Percentiles rank a stretch among this genome's conserved stretches.
These are phyloP conservation scores for Cyprinus carpio DNA, from an alignment of 2,113 vertebrate species.

Conservation along the genomic window DNA sequence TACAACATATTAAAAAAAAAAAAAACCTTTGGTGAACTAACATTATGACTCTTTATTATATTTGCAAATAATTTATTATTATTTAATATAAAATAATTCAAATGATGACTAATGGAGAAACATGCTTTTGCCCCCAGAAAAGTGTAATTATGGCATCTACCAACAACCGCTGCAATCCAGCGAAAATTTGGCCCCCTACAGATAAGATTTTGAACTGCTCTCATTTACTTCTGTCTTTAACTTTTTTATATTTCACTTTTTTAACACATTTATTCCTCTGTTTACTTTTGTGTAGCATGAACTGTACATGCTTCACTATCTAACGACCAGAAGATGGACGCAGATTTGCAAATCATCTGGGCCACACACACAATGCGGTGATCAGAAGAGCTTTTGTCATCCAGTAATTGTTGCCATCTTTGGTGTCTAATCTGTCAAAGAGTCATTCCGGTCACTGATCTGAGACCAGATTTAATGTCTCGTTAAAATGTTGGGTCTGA, in stretches of 20 bases:
- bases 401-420: slow-evolving; percentile 35
- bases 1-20: background rate
- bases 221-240: too few relatives aligned
- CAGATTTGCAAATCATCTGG: slow-evolving; percentile 14
- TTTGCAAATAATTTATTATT: too few relatives aligned
- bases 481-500: background rate
- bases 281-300: background rate
- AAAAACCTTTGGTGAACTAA: too few relatives aligned
- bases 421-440: background rate
- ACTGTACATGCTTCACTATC: background rate
- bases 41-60: too few relatives aligned
- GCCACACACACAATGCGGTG: background rate
- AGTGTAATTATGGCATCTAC: too few relatives aligned
- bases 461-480: background rate
- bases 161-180: background rate
- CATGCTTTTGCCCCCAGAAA: too few relatives aligned
- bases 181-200: background rate
- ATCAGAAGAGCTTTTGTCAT: slow-evolving; percentile 31
- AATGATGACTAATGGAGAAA: too few relatives aligned
- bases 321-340: slow-evolving; percentile 8
- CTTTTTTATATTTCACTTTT: background rate
- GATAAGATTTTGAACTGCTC: background rate
- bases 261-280: background rate
- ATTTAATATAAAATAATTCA: too few relatives aligned
- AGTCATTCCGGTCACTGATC: background rate